These are phyloP conservation scores for Notarius lentiginosus DNA, from an alignment of 2,113 vertebrate genomes.

Conservation along the genomic window DNA sequence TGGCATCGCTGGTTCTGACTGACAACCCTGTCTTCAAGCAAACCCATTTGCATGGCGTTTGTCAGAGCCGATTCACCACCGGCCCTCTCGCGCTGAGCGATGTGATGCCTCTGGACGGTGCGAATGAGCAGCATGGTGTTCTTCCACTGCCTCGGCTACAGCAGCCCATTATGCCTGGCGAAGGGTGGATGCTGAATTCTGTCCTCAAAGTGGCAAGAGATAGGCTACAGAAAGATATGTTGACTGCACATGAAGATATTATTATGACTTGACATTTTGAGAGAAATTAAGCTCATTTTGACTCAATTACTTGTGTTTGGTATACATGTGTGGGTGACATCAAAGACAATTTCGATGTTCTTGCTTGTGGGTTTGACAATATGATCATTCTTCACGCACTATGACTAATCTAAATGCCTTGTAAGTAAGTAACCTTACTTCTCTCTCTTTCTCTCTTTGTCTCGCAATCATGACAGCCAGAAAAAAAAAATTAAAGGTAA, in stretches of 20 bases:
- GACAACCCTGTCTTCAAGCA: background rate
- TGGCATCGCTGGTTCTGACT: background rate
- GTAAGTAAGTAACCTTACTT: background rate
- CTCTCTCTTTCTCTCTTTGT: background rate
- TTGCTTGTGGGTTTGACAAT: slow-evolving; percentile 24
- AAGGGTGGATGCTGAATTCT: slow-evolving; percentile 2
- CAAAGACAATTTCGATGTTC: background rate
- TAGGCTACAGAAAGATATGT: background rate
- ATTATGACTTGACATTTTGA: slow-evolving; percentile 25
- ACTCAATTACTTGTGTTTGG: background rate
- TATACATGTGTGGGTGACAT: background rate
- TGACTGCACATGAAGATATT: background rate
- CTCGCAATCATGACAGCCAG: background rate
- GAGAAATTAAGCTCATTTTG: slow-evolving; percentile 14
- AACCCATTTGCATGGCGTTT: slow-evolving; percentile 6
- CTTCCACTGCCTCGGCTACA: slow-evolving; percentile 4
- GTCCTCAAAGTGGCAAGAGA: background rate
- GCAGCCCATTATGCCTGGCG: slow-evolving; percentile 16
- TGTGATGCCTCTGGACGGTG: slow-evolving; percentile 11
- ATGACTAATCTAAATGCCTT: slow-evolving; percentile 6
- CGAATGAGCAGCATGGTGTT: slow-evolving; percentile 25
- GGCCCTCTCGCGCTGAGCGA: background rate
- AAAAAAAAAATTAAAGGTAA: background rate
- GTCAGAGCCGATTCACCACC: background rate
- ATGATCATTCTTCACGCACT: slow-evolving; percentile 2